A percentile compares a stretch with the other conserved stretches of the same genome.
Evolutionary conservation across 1,140 invertebrate species (phyloP).

Genomic region (Dendrolimus kikuchii): DNA sequence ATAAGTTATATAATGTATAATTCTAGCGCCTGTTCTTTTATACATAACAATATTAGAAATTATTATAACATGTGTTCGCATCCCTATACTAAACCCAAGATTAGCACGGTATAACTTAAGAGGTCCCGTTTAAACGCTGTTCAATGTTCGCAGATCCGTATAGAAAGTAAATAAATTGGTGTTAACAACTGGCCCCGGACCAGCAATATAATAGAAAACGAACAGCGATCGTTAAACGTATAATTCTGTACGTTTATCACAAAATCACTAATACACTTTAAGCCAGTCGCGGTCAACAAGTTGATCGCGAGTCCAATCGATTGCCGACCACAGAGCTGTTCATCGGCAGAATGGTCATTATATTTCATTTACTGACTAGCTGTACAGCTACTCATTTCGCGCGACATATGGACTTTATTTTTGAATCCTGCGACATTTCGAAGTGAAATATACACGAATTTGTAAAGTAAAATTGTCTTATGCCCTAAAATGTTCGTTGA

Average conservation of each 20-base stretch:
- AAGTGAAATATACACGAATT: too few relatives aligned
- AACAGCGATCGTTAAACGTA: slow-evolving; percentile 2
- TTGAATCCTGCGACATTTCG: too few relatives aligned
- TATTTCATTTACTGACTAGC: too few relatives aligned
- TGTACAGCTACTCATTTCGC: too few relatives aligned
- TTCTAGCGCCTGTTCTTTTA: too few relatives aligned
- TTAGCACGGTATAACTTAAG: slow-evolving; percentile 4
- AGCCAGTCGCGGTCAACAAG: not conserved
- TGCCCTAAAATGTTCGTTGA: too few relatives aligned
- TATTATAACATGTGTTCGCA: not conserved
- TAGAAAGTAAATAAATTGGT: slow-evolving; percentile 21
- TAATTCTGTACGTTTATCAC: not conserved
- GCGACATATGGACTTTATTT: too few relatives aligned
- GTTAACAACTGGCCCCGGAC: slow-evolving; percentile 8
- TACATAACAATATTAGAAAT: slow-evolving; percentile 27
- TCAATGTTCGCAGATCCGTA: slow-evolving; percentile 8
- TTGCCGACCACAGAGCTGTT: too few relatives aligned
- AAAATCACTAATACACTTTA: slow-evolving; percentile 1
- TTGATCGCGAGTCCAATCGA: not conserved
- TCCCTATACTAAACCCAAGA: too few relatives aligned
- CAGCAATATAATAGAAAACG: slow-evolving; percentile 2
- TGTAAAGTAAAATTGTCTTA: too few relatives aligned
- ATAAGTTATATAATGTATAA: too few relatives aligned
- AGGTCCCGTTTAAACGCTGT: slow-evolving; percentile 9
- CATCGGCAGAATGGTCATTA: too few relatives aligned